These are phyloP conservation scores for Threskiornis aethiopicus DNA, from an alignment of 2,797 vertebrate genomes.

Conservation along the genomic window DNA sequence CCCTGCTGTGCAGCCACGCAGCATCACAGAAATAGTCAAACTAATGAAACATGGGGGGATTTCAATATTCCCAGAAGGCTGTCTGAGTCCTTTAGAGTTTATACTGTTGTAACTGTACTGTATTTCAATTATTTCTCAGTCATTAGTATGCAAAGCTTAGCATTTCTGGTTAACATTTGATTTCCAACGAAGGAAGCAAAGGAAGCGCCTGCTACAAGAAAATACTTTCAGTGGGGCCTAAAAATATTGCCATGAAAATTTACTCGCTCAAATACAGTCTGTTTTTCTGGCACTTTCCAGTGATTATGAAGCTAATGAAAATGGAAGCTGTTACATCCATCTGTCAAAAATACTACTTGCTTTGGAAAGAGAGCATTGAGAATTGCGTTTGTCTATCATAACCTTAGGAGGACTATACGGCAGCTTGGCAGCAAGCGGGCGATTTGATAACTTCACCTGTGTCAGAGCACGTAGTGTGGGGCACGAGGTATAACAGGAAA, in stretches of 20 bases:
- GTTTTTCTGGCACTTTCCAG: neutral
- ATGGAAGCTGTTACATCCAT: constrained; percentile 3
- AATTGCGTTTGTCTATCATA: neutral
- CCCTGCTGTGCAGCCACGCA: neutral
- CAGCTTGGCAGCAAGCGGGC: neutral
- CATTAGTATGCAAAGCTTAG: neutral
- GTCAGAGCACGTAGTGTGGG: neutral
- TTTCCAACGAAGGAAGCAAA: neutral
- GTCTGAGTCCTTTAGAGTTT: neutral
- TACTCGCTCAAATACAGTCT: neutral
- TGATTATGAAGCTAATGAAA: constrained; percentile 11
- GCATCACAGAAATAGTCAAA: neutral
- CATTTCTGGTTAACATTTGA: neutral
- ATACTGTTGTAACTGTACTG: neutral
- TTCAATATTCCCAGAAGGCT: neutral
- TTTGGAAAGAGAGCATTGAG: neutral
- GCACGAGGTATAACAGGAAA: neutral
- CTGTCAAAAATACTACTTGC: neutral
- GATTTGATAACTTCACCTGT: neutral
- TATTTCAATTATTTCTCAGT: neutral
- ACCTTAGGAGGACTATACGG: neutral
- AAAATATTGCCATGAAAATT: neutral
- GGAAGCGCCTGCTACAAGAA: neutral
- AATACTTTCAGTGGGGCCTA: neutral
- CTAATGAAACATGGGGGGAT: neutral